Base-by-base conservation (phyloP, 2,888 invertebrate species). In the Sphaerophoria rueppellii region DNA sequence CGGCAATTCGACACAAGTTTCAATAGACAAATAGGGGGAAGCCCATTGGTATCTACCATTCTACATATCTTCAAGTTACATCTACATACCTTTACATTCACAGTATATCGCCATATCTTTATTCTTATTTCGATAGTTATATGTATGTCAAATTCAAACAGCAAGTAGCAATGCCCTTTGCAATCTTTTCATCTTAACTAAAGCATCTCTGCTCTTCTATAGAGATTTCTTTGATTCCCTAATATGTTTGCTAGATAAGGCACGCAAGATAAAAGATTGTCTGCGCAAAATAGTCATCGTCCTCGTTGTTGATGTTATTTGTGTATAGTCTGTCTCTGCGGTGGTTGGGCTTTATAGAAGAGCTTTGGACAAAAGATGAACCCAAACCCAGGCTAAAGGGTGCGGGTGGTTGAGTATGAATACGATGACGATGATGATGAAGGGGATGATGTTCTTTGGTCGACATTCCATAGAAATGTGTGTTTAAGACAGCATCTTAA, bases 91-190 rank as follows among this genome's bases (percentile, higher is more conserved):
- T 35, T 35, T 12, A 7, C 0, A 32, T 3, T 2, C n/a, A 37
- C 11, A 43, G 16, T 11, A 1, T 37, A n/a, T 40, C n/a, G n/a
- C n/a, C 6, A 48, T 48, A 48, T 14, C 6, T 57, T 24, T 24
- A 24, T 24, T 24, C 24, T 24, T 24, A 24, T 24, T 24, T 24
- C 24, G 24, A 24, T 24, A 2, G 24, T 24, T 57, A 35, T 57
- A 57, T 57, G 11, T 57, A 37, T 43, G 43, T 12, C 43, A 43
- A 43, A 24, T 2, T 24, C 34, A 9, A 65, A 43, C 48, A 69
- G 46, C 54, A 82, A 74, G 79, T 73, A 79, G 83, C 83, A 83
- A 75, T 83, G 83, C 79, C 83, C 83, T 83, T 69, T 79, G 76
- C 58, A 75, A 79, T 80, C 71, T 71, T 35, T 79, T 43, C 55